Evolutionary conservation across 2,888 invertebrate species (phyloP).

Genomic region (Meloe dianella): DNA sequence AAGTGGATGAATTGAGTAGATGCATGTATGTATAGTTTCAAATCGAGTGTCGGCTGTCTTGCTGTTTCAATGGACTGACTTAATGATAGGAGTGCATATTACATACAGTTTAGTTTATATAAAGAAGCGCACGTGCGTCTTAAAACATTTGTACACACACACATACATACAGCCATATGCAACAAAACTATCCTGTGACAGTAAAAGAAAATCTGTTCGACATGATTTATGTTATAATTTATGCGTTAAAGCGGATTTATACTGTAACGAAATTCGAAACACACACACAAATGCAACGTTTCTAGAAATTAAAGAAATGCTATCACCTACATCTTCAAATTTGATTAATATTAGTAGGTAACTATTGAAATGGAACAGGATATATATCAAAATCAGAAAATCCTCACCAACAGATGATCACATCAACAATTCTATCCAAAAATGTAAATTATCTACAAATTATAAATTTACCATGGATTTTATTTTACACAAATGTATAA

Average conservation of each 20-base stretch:
- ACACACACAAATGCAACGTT: slow-evolving; percentile 18
- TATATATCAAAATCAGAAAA: not conserved
- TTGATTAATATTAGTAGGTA: not conserved
- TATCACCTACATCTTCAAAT: slow-evolving; percentile 16
- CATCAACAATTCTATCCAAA: no score
- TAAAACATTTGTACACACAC: slow-evolving; percentile 28
- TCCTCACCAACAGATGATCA: not conserved
- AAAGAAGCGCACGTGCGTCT: slow-evolving; percentile 36
- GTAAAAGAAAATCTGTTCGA: slow-evolving; percentile 33
- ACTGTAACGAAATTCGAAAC: slow-evolving; percentile 19
- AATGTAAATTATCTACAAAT: no score
- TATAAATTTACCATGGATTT: no score
- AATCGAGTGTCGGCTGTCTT: slow-evolving; percentile 34
- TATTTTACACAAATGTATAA: no score
- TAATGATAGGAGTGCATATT: slow-evolving; percentile 35
- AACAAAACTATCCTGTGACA: slow-evolving; percentile 33
- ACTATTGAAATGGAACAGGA: not conserved
- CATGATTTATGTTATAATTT: slow-evolving; percentile 35
- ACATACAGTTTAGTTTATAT: slow-evolving; percentile 35
- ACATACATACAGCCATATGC: slow-evolving; percentile 12
- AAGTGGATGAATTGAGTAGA: slow-evolving; percentile 33
- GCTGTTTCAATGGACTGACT: slow-evolving; percentile 35
- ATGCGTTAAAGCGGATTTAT: slow-evolving; percentile 31
- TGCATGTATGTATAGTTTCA: slow-evolving; percentile 31
- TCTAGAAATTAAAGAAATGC: slow-evolving; percentile 22